phyloP scores from a whole-genome alignment of 2,888 invertebrate species.

The Limenitis camilla region DNA sequence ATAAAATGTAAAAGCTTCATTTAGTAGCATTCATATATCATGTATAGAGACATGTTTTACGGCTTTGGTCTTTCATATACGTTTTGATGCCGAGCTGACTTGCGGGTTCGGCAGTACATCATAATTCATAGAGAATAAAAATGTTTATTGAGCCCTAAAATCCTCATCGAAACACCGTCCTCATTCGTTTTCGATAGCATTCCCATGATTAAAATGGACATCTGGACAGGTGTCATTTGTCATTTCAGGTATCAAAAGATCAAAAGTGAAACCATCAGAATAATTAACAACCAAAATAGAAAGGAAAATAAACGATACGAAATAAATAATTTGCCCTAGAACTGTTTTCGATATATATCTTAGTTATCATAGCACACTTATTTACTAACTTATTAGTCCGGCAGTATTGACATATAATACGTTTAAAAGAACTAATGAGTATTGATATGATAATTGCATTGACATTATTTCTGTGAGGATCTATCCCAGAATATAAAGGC shows the following conservation, averaged over 20 bases:
- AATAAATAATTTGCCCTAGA: no score
- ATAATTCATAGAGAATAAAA: constrained; percentile 38
- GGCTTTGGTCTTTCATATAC: not conserved
- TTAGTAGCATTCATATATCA: constrained; percentile 5
- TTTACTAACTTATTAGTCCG: no score
- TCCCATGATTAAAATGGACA: constrained; percentile 61
- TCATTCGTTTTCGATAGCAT: constrained; percentile 35
- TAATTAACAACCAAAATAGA: constrained; percentile 8
- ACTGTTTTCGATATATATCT: no score
- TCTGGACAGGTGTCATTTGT: constrained; percentile 34
- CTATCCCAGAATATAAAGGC: no score
- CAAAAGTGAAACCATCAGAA: constrained; percentile 7
- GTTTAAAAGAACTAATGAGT: no score
- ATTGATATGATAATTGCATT: no score
- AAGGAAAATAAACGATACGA: no score
- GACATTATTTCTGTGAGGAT: no score
- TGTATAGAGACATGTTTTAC: not conserved
- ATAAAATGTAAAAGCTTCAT: constrained; percentile 2
- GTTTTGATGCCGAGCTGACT: constrained; percentile 4
- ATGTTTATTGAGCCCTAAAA: constrained; percentile 46
- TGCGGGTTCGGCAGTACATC: constrained; percentile 7
- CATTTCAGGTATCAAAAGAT: constrained; percentile 22
- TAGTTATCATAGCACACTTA: no score
- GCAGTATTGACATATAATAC: no score
- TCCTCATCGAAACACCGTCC: constrained; percentile 36